Base-by-base conservation (phyloP, 2,888 invertebrate species). In the Nymphalis polychloros region DNA sequence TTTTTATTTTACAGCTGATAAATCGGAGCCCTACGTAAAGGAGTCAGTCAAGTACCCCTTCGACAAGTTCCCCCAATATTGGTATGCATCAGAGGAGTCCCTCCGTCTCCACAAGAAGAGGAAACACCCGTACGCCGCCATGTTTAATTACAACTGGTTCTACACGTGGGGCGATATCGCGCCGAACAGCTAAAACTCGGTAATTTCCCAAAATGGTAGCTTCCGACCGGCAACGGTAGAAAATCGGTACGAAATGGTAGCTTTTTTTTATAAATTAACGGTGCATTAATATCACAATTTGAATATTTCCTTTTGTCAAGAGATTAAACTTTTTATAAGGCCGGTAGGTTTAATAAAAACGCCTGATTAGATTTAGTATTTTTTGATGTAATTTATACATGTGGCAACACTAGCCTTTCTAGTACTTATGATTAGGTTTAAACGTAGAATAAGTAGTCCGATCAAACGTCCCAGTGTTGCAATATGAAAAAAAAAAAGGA, bases 31-130 rank as follows among this genome's bases (percentile, higher is more conserved):
- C 0, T 89, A 86, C 76, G 82, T 82, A 2, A 88, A 87, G 23
- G 91, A 91, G 67, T 82, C 90, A 0, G 77, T 83, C 1, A 89
- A 85, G 47, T 92, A 84, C 35, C 84, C 90, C 0, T 90, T 85
- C 70, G 88, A 90, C 76, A 87, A 86, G 50, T 89, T 72, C 75
- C 92, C 92, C 0, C 92, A 92, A 59, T 89, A 82, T 70, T 92
- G 91, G 91, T 92, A 90, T 67, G 91, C 92, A 0, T 89, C 89
- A 0, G 92, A 92, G 49, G 92, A 92, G 41, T 92, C 92, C 0
- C 77, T 92, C 0, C 72, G 91, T 0, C 78, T 92, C 0, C 92
- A 92, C 74, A 91, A 90, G 74, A 92, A 92, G 27, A 68, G 92
- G 13, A 92, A 92, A 80, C 92, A 92, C 7, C 91, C 92, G 0